These are phyloP conservation scores for Ceyx melanurus DNA, from an alignment of 2,113 vertebrate species.

Conservation along the genomic window DNA sequence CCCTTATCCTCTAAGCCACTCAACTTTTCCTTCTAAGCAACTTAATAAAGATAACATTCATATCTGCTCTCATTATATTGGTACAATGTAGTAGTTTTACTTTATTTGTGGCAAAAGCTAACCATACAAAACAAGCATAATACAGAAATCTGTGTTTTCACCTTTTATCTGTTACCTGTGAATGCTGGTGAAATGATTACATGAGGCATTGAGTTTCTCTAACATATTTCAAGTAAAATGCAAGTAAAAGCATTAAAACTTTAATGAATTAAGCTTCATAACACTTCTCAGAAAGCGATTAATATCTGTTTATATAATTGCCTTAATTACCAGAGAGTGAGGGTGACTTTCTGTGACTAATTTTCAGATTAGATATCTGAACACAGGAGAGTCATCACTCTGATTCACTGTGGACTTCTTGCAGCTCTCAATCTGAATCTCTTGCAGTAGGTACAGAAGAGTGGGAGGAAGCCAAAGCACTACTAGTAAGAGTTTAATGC, in stretches of 20 bases:
- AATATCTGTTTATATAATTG: slow-evolving; percentile 16
- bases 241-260: not conserved
- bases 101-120: slow-evolving; percentile 21
- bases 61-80: slow-evolving; percentile 8
- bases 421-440: not conserved
- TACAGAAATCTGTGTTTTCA: not conserved
- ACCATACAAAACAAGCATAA: not conserved
- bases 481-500: not conserved
- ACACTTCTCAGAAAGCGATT: not conserved
- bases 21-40: slow-evolving; percentile 12
- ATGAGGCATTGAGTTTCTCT: not conserved
- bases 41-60: slow-evolving; percentile 36
- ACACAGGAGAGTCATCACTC: not conserved
- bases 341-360: slow-evolving; percentile 46
- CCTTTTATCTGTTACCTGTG: not conserved
- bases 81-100: not conserved
- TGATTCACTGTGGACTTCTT: not conserved
- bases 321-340: slow-evolving; percentile 24
- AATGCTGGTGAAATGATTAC: not conserved
- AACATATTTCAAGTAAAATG: not conserved
- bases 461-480: not conserved
- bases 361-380: slow-evolving; percentile 26
- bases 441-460: not conserved
- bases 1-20: slow-evolving; percentile 21
- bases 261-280: not conserved